Base-by-base conservation (phyloP, 2,113 vertebrate species). In the Chitala chitala region DNA sequence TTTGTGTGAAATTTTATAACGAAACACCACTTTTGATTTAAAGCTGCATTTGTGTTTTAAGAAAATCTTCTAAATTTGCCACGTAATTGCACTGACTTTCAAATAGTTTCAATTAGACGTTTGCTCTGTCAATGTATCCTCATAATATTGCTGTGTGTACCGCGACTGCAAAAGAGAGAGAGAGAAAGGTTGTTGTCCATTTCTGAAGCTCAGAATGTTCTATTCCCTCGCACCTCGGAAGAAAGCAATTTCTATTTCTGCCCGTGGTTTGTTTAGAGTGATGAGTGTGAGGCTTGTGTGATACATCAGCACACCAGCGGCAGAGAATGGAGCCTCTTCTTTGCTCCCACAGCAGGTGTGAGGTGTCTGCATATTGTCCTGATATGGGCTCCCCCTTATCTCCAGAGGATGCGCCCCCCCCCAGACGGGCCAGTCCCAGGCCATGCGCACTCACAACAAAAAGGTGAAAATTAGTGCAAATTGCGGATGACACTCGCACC, bases 391-490 rank as follows among this genome's bases (percentile, higher is more conserved):
- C 69, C 71, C 84, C 68, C 84, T 20, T 10, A 56, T 78, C 81
- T 74, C 80, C 76, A 24, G 78, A 86, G 68, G 51, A 76, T 70
- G 26, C 75, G 29, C 33, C 78, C 78, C 77, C 78, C 80, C 78
- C 81, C 58, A 65, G 78, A 77, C 70, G 54, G 69, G 83, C 84
- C 86, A 89, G 84, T 85, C 85, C 86, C 84, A 83, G 86, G 89
- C 86, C 83, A 85, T 77, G 85, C 82, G 84, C 89, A 88, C 89
- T 88, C 84, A 82, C 85, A 86, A 86, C 86, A 88, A 87, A 88
- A 90, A 89, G 84, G 89, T 89, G 91, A 89, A 92, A 91, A 92
- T 91, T 84, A 89, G 88, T 92, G 87, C 87, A 90, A 91, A 91
- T 90, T 90, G 86, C 87, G 83, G 88, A 87, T 86, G 90, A 90